Conservation (phyloP, 2,888 invertebrate species). For the Acronicta aceris region DNA sequence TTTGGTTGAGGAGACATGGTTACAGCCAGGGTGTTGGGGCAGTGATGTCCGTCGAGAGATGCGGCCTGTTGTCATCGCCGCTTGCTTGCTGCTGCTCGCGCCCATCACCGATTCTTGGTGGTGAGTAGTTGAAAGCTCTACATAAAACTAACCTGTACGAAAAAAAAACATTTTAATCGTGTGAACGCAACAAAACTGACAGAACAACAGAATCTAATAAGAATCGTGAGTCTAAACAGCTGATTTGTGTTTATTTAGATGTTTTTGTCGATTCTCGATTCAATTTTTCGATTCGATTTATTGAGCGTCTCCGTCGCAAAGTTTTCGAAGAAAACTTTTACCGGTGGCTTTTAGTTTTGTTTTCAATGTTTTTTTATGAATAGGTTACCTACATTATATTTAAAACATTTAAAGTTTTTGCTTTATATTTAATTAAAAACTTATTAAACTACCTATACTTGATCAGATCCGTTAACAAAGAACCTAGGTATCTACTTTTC, state of each 20-base stretch:
- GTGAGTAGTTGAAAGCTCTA: slow-evolving; percentile 89
- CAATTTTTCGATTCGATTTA: slow-evolving; percentile 11
- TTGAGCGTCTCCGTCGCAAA: slow-evolving; percentile 29
- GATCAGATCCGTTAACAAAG: no score
- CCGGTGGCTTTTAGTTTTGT: slow-evolving; percentile 4
- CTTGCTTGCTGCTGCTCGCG: slow-evolving; percentile 95
- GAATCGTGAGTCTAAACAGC: slow-evolving; percentile 48
- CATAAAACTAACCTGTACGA: slow-evolving; percentile 5
- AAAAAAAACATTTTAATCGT: slow-evolving; percentile 15
- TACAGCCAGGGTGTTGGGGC: slow-evolving; percentile 71
- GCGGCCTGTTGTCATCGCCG: slow-evolving; percentile 94
- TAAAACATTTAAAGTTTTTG: no score
- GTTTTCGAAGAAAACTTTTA: slow-evolving; percentile 28
- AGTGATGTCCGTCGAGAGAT: slow-evolving; percentile 88
- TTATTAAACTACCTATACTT: background rate
- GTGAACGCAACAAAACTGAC: slow-evolving; percentile 15
- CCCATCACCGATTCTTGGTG: slow-evolving; percentile 96
- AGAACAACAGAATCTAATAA: slow-evolving; percentile 31
- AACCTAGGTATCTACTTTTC: no score
- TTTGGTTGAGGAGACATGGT: slow-evolving; percentile 61
- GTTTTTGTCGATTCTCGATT: slow-evolving; percentile 38
- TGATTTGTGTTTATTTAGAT: slow-evolving; percentile 56
- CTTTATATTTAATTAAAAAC: background rate
- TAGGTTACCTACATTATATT: no score
- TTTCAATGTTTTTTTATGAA: no score